These are phyloP conservation scores for Papilio protenor DNA, from an alignment of 2,888 invertebrate genomes.

Conservation along the genomic window DNA sequence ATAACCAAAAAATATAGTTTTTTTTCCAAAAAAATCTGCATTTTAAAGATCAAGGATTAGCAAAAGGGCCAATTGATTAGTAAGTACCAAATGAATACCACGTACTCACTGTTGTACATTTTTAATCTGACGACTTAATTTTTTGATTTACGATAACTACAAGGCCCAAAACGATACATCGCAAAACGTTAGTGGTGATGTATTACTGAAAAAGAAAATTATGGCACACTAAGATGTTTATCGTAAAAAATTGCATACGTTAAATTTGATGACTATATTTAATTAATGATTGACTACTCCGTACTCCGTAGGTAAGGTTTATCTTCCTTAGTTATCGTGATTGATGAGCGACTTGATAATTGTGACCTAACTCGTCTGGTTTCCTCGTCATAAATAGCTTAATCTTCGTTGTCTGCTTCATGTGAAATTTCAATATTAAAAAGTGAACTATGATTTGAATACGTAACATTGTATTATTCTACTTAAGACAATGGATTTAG, in stretches of 20 bases:
- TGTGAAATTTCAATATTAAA: background rate
- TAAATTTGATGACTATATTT: background rate
- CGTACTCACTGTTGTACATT: too few relatives aligned
- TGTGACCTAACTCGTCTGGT: background rate
- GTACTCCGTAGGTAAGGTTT: background rate
- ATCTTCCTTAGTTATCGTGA: conserved; percentile 34
- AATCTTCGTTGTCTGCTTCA: background rate
- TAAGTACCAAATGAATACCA: too few relatives aligned
- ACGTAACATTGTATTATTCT: background rate
- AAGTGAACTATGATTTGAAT: background rate
- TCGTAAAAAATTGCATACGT: background rate
- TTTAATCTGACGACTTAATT: too few relatives aligned
- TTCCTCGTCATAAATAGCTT: background rate
- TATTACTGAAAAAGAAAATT: too few relatives aligned
- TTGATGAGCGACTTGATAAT: conserved; percentile 27
- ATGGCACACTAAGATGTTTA: too few relatives aligned
- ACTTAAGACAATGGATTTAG: background rate
- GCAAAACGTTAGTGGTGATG: too few relatives aligned
- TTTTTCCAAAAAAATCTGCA: too few relatives aligned
- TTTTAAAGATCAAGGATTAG: too few relatives aligned
- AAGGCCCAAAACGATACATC: too few relatives aligned
- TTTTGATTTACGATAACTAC: too few relatives aligned
- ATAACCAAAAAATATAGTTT: background rate
- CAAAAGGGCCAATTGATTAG: too few relatives aligned
- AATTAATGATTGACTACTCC: background rate